Base-by-base conservation (phyloP, 2,888 invertebrate species). In the Dugesia japonica region DNA sequence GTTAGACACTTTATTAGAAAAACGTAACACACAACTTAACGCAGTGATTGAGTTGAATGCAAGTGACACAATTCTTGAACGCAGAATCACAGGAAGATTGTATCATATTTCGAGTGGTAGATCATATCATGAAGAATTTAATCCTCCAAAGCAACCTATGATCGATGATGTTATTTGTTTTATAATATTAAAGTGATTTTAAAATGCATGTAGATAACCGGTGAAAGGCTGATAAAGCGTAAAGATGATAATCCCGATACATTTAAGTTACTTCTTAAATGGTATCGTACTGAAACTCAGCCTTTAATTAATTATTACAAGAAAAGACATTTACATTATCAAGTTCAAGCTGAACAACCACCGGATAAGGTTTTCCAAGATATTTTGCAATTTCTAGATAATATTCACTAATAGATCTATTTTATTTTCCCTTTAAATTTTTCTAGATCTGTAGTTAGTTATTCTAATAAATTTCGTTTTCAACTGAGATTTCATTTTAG, bases 121-220 rank as follows among this genome's bases (percentile, higher is more conserved):
- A 78, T 92, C 92, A 31, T 97, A 98, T 85, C 95, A 97, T 84
- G 92, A 93, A 83, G 92, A 94, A 84, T 95, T 94, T 85, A 90
- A 91, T 81, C 97, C 97, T 42, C 97, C 97, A 0, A 92, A 90
- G 85, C 88, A 89, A 79, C 83, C 89, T 0, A 94, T 95, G 93
- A 91, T 87, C 78, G 95, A 95, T 86, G 94, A 95, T 86, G 88
- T 91, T 83, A 87, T 88, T 86, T 77, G 75, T 20, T 13, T 4
- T 56, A 13, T 56, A n/a, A 56, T 56, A 9, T 38, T 9, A 56
- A 20, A 20, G 4, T 13, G n/a, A 56, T 13, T n/a, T 9, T 42
- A 28, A 9, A 33, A 15, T 73, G 7, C 1, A 1, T 74, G 7
- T 26, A 76, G 89, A 79, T 90, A 1, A 94, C 94, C 74, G 95